phyloP scores from a whole-genome alignment of 2,888 invertebrate species.

The Cryptus viduatorius region DNA sequence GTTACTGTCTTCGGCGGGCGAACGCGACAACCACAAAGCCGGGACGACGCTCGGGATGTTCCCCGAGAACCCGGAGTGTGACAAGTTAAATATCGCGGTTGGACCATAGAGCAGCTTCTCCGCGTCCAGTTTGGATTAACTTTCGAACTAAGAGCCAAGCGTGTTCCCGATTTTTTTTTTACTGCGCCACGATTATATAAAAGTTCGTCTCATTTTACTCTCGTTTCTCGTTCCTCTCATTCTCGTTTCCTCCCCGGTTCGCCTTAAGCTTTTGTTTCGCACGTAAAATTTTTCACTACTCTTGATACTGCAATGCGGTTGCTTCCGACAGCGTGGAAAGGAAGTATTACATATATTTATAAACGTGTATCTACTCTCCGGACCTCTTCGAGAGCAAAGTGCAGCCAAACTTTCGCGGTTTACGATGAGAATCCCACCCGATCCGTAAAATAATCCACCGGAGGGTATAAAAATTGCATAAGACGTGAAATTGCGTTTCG shows the following conservation, averaged over 20 bases:
- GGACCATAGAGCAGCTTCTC: conserved; percentile 33
- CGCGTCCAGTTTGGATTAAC: conserved; percentile 28
- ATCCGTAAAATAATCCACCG: background rate
- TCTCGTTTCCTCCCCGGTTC: background rate
- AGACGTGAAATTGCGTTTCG: background rate
- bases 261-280: too few relatives aligned
- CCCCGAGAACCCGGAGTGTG: conserved; percentile 15
- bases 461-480: conserved; percentile 12
- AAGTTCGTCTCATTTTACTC: background rate
- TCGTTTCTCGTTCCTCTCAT: background rate
- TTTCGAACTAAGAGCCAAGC: conserved; percentile 13
- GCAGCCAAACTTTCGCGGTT: too few relatives aligned
- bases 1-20: conserved; percentile 21
- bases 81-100: conserved; percentile 64
- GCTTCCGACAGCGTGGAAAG: too few relatives aligned
- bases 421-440: too few relatives aligned
- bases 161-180: background rate
- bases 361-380: too few relatives aligned
- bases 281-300: too few relatives aligned
- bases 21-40: conserved; percentile 34
- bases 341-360: too few relatives aligned
- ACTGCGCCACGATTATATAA: background rate
- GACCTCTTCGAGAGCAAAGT: too few relatives aligned
- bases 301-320: too few relatives aligned
- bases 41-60: background rate